Percentiles rank a stretch among this genome's conserved stretches.
These are phyloP conservation scores for Nebria salina DNA, from an alignment of 2,888 invertebrate species.

Conservation along the genomic window DNA sequence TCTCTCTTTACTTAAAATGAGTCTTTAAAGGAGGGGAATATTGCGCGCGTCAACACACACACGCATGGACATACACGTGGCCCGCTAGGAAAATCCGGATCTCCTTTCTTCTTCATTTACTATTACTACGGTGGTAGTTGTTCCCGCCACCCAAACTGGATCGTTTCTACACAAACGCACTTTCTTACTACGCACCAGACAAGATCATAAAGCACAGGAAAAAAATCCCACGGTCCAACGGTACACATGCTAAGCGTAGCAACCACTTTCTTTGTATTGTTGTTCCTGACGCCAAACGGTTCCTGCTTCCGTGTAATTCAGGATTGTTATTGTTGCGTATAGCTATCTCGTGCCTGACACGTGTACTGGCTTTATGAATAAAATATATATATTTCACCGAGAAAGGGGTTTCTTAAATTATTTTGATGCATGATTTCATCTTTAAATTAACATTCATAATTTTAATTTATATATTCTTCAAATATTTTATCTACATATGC, in stretches of 20 bases:
- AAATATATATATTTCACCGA: neutral
- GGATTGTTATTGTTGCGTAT: neutral
- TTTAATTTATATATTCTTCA: no score
- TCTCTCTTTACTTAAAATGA: neutral
- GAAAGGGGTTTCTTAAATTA: no score
- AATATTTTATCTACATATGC: no score
- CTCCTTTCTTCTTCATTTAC: slow-evolving; percentile 4
- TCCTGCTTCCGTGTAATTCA: neutral
- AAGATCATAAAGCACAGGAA: neutral
- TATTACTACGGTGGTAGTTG: neutral
- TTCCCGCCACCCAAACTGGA: neutral
- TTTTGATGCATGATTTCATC: no score
- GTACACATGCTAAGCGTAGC: neutral
- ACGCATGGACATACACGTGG: slow-evolving; percentile 1
- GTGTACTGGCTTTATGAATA: neutral
- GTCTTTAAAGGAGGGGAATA: slow-evolving; percentile 6
- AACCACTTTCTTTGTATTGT: neutral
- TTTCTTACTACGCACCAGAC: neutral
- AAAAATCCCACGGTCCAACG: neutral
- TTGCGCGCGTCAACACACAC: slow-evolving; percentile 19
- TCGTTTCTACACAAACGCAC: neutral
- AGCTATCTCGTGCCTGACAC: neutral
- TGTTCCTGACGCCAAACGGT: neutral
- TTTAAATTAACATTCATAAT: no score
- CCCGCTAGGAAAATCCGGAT: neutral